Evolutionary conservation across 2,797 vertebrate species (phyloP).

Genomic region (Channallabes apus): DNA sequence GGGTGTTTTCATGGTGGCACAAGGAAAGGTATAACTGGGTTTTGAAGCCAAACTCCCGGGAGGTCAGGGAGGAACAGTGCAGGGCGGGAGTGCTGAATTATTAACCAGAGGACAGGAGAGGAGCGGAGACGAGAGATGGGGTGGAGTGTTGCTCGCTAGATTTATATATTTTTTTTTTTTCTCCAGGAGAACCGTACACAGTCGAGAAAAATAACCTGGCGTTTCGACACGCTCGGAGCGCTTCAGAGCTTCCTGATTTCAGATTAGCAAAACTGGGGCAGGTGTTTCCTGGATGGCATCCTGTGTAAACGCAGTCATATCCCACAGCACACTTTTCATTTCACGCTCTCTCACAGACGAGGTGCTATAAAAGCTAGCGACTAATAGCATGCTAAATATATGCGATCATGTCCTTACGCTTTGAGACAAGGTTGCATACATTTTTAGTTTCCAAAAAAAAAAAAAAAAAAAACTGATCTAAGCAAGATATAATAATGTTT

Average conservation of each 20-base stretch:
- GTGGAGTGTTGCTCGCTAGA: not conserved
- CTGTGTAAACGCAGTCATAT: conserved; percentile 30
- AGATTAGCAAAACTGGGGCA: conserved; percentile 50
- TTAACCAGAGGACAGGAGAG: conserved; percentile 29
- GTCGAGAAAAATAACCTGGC: conserved; percentile 37
- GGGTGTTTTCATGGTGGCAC: not conserved
- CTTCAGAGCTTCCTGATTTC: conserved; percentile 34
- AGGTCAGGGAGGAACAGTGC: conserved; percentile 38
- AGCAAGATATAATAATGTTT: not conserved
- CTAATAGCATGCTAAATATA: conserved; percentile 24
- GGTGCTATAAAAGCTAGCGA: conserved; percentile 16
- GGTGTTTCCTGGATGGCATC: conserved; percentile 25
- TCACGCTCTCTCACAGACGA: conserved; percentile 30
- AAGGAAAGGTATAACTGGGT: conserved; percentile 9
- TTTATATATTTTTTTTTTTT: not conserved
- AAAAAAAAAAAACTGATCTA: too few species aligned
- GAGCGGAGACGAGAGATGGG: conserved; percentile 4
- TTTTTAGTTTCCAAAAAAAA: not conserved
- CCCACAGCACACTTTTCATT: conserved; percentile 20
- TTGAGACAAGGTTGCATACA: not conserved
- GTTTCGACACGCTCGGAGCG: conserved; percentile 32
- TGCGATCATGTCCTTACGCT: not conserved
- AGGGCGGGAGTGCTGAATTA: conserved; percentile 25
- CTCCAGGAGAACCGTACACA: not conserved
- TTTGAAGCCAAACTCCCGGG: conserved; percentile 37